Percentiles rank a stretch among this genome's conserved stretches.
phyloP scores from a whole-genome alignment of 2,888 invertebrate genomes.

The Habroteleia sp. region DNA sequence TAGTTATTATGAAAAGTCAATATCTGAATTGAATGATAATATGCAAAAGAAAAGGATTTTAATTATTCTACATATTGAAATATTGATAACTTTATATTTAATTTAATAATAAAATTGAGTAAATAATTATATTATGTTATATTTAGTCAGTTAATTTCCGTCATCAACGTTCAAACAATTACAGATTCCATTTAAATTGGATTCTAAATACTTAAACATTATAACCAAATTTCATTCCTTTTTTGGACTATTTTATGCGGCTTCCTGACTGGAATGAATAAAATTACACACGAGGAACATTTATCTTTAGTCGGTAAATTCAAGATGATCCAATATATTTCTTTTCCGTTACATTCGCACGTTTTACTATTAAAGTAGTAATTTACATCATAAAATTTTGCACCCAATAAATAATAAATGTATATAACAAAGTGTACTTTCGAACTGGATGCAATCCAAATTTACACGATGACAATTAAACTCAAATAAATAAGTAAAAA shows the following conservation, averaged over 20 bases:
- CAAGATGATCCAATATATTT: constrained; percentile 42
- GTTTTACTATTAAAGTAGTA: constrained; percentile 33
- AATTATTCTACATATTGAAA: too few species aligned
- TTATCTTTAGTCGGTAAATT: constrained; percentile 37
- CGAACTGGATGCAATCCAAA: constrained; percentile 12
- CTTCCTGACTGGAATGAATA: constrained; percentile 23
- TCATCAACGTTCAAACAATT: too few species aligned
- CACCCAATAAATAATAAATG: constrained; percentile 40
- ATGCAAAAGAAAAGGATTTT: too few species aligned
- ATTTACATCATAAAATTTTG: constrained; percentile 32
- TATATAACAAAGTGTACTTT: constrained; percentile 8
- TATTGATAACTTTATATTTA: too few species aligned
- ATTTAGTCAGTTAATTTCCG: too few species aligned
- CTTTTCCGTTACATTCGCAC: constrained; percentile 19
- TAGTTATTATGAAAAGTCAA: background rate
- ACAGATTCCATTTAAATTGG: too few species aligned
- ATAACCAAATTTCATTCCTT: constrained; percentile 13
- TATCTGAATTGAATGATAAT: background rate
- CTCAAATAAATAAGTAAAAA: constrained; percentile 4
- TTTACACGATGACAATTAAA: constrained; percentile 36
- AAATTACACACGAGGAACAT: constrained; percentile 45
- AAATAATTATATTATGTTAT: too few species aligned
- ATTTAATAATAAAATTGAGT: too few species aligned
- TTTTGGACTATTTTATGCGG: constrained; percentile 12
- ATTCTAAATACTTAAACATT: too few species aligned